Base-by-base conservation (phyloP, 2,113 vertebrate genomes). In the Pipa parva region DNA sequence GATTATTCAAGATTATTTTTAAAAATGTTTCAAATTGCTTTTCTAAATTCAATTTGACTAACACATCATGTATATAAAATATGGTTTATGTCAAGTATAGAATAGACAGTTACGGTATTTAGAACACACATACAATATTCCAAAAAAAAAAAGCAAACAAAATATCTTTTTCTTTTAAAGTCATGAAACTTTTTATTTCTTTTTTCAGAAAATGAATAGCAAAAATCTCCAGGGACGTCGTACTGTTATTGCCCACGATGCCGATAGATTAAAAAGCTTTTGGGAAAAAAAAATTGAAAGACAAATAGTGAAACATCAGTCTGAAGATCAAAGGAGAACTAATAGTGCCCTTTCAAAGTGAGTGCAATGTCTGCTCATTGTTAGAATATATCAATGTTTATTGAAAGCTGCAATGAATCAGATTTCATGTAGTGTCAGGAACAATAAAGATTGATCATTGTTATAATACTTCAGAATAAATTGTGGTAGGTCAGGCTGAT, bases 271-370 rank as follows among this genome's bases (percentile, higher is more conserved):
- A 63, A 84, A 77, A 75, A 79, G 66, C 52, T 83, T 81, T 63
- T 83, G 79, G 80, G 79, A 81, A 74, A 80, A 78, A 71, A 70
- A 81, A 25, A 83, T 80, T 13, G 66, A 79, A 68, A 72, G 74
- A 51, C 65, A 74, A 64, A 63, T 61, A 27, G 73, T 71, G 12
- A 72, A 74, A 61, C 63, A 49, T 63, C 63, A 79, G 78, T 39
- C 25, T 42, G 79, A 82, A 72, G 63, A 78, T 39, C 67, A 45
- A 17, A 74, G 81, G 58, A 71, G 82, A 73, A 74, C 62, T 17
- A 83, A 52, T 73, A 85, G 81, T 0, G 73, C 75, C 18, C 71
- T 83, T 50, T 78, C 74, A 29, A 84, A 83, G 83, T 86, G 74
- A 78, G 83, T 67, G n/a, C 0, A 48, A 48, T 39, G 6, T 25